phyloP scores from a whole-genome alignment of 2,888 invertebrate genomes.

The Dolichopus griseipennis region DNA sequence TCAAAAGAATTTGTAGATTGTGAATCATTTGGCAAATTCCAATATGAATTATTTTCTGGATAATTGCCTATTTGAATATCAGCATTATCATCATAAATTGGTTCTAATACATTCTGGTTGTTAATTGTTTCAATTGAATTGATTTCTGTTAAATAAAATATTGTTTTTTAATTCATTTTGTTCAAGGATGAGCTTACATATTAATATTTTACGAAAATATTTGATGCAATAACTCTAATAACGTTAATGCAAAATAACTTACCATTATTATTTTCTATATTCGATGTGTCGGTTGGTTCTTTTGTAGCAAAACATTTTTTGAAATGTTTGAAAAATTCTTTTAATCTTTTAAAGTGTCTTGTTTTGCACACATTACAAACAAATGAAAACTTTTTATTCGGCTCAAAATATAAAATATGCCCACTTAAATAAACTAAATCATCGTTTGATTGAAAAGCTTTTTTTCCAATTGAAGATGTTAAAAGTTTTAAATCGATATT shows the following conservation, averaged over 20 bases:
- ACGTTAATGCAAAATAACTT: not conserved
- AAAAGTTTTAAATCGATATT: too few relatives aligned
- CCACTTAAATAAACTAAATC: not conserved
- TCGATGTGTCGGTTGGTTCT: not conserved
- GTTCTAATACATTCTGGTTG: not conserved
- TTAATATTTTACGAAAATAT: too few relatives aligned
- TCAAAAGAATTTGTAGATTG: not conserved
- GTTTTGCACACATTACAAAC: not conserved
- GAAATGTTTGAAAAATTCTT: not conserved
- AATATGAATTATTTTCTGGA: not conserved
- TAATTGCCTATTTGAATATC: not conserved
- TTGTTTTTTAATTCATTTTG: not conserved
- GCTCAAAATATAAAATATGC: not conserved
- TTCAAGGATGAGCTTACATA: too few relatives aligned
- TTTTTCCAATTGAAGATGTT: not conserved
- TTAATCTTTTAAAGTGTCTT: not conserved
- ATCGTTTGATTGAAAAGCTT: not conserved
- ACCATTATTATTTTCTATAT: not conserved
- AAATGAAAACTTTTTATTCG: not conserved
- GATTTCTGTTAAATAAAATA: not conserved
- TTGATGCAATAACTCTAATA: too few relatives aligned
- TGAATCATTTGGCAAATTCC: too few relatives aligned
- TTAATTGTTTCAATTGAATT: not conserved
- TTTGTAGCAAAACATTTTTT: not conserved
- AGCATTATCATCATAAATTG: not conserved